These are phyloP conservation scores for Antitype chi DNA, from an alignment of 2,888 invertebrate species.

Conservation along the genomic window DNA sequence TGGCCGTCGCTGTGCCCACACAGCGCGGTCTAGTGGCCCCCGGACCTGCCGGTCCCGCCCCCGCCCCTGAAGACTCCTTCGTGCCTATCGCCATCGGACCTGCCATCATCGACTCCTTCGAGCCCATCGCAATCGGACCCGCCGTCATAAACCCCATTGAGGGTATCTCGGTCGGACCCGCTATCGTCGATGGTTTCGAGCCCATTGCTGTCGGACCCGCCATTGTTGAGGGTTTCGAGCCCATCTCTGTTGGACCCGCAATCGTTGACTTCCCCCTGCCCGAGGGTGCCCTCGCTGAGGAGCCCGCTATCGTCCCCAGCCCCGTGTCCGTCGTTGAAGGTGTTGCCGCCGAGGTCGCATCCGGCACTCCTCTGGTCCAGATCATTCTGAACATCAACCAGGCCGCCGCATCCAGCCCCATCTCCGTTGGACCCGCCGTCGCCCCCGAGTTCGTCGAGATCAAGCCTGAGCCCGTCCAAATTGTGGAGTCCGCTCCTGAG, in stretches of 20 bases:
- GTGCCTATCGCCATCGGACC: constrained; percentile 65
- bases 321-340: constrained; percentile 34
- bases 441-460: constrained; percentile 54
- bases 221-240: constrained; percentile 13
- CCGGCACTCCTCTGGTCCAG: constrained; percentile 66
- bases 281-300: constrained; percentile 33
- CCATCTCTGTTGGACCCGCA: constrained; percentile 57
- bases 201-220: constrained; percentile 57
- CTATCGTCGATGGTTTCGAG: constrained; percentile 49
- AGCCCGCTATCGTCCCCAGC: constrained; percentile 24
- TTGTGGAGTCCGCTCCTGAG: neutral
- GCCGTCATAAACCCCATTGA: constrained; percentile 36
- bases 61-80: constrained; percentile 36
- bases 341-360: constrained; percentile 16
- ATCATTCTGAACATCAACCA: constrained; percentile 71
- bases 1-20: constrained; percentile 59
- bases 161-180: constrained; percentile 56
- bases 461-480: constrained; percentile 42
- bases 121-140: constrained; percentile 73
- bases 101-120: constrained; percentile 68
- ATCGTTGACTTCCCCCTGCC: constrained; percentile 54
- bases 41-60: constrained; percentile 49
- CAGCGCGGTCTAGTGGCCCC: constrained; percentile 56
- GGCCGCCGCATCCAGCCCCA: constrained; percentile 26
- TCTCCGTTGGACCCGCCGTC: constrained; percentile 65